Evolutionary conservation across 2,113 vertebrate species (phyloP).

Genomic region (Semnornis frantzii): DNA sequence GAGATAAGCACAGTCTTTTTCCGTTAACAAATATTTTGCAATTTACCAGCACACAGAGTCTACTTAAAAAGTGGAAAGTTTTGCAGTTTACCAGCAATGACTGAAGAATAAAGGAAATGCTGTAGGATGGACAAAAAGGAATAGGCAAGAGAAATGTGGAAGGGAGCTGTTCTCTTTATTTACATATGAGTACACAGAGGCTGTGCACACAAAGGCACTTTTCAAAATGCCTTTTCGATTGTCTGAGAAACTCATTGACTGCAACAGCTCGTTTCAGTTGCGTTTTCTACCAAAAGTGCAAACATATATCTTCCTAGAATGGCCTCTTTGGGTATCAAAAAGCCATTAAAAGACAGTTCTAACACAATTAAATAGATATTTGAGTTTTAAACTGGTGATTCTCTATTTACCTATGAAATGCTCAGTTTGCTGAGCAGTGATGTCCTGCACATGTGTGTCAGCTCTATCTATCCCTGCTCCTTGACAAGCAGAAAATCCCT

Average conservation of each 20-base stretch:
- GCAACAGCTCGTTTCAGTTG: background rate
- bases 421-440: background rate
- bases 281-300: background rate
- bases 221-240: background rate
- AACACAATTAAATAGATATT: background rate
- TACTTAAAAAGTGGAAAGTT: background rate
- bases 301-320: background rate
- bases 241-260: background rate
- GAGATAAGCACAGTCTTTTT: background rate
- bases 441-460: fast-evolving
- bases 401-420: background rate
- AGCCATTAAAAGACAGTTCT: background rate
- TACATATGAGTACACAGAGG: background rate
- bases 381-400: background rate
- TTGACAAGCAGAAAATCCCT: background rate
- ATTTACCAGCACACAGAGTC: background rate
- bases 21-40: background rate
- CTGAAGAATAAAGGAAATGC: background rate
- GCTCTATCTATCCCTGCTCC: background rate
- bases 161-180: background rate
- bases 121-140: background rate
- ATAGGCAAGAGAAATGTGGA: background rate
- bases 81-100: background rate
- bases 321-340: background rate
- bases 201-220: background rate